Conservation (phyloP, 2,888 invertebrate species). For the Parelbella ahira region DNA sequence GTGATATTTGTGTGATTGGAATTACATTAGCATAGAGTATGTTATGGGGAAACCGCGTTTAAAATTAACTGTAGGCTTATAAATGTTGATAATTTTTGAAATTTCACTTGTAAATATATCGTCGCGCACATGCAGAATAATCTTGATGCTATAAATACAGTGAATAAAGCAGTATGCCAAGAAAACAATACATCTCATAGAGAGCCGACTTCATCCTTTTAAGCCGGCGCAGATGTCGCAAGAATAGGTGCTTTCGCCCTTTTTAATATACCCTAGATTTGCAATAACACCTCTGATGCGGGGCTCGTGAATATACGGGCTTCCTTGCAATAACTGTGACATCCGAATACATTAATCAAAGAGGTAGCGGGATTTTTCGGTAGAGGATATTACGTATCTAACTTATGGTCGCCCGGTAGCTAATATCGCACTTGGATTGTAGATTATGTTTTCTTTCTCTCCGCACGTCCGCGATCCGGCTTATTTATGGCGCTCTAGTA, state of each 20-base stretch:
- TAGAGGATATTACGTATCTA: constrained; percentile 64
- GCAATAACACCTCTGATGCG: constrained; percentile 66
- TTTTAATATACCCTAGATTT: constrained; percentile 79
- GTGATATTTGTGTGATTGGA: too few species aligned
- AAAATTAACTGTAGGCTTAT: too few species aligned
- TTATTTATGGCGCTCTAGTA: constrained; percentile 36
- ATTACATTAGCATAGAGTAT: too few species aligned
- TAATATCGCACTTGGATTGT: constrained; percentile 45
- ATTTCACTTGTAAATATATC: too few species aligned
- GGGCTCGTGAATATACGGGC: constrained; percentile 52
- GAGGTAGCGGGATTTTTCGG: constrained; percentile 50
- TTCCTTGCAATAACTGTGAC: constrained; percentile 69
- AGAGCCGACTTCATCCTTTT: constrained; percentile 30
- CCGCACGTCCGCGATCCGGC: constrained; percentile 33
- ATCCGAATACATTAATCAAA: constrained; percentile 76
- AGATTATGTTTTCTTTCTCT: constrained; percentile 38
- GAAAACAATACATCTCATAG: constrained; percentile 29
- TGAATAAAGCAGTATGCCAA: constrained; percentile 2
- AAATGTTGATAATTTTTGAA: too few species aligned
- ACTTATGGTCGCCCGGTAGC: constrained; percentile 60
- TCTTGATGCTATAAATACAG: background rate
- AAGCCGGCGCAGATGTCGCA: constrained; percentile 60
- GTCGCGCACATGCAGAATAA: too few species aligned
- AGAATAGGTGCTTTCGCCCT: constrained; percentile 62
- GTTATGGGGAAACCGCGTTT: too few species aligned